Base-by-base conservation (phyloP, 2,888 invertebrate genomes). In the Nemotelus nigrinus region DNA sequence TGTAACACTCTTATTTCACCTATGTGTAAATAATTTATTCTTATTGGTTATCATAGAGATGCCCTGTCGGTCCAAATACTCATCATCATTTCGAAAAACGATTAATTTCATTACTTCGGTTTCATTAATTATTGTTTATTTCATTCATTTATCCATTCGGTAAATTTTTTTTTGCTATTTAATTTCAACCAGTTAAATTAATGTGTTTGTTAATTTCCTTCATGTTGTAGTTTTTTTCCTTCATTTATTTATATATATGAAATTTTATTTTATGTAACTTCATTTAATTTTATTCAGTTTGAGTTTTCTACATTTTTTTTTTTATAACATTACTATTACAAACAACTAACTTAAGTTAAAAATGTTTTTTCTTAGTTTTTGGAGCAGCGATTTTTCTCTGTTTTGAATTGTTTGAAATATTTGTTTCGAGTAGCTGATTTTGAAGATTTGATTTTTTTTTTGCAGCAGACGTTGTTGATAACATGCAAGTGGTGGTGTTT, bases 331-430 rank as follows among this genome's bases (percentile, higher is more conserved):
- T 64, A 77, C 71, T 78, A 75, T 78, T 79, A 77, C 77, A 79
- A 79, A 78, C 78, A 78, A 78, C 79, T 77, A 77, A 78, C 75
- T 77, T 78, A 78, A 79, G 77, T 67, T n/a, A 70, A 67, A 43
- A 68, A 50, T 68, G 53, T 79, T 7, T 72, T 77, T 25, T 25
- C 25, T 25, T 25, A 25, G 25, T 25, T 25, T 25, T 25, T 25
- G 25, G 25, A 25, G 25, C 25, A 25, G 77, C 74, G 43, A 75
- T 79, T 39, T 77, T 76, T 7, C 57, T 63, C 57, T 44, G 65
- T 78, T 78, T 77, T 39, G 7, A 60, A 58, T 60, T 76, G 64
- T 58, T 25, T 43, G 5, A 7, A 44, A 44, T 55, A 57, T 41
- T 57, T 71, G 3, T 57, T 25, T 71, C 25, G 25, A 25, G 25